A percentile compares a stretch with the other conserved stretches of the same genome.
These are phyloP conservation scores for Liparis tanakae DNA, from an alignment of 2,797 vertebrate genomes.

Conservation along the genomic window DNA sequence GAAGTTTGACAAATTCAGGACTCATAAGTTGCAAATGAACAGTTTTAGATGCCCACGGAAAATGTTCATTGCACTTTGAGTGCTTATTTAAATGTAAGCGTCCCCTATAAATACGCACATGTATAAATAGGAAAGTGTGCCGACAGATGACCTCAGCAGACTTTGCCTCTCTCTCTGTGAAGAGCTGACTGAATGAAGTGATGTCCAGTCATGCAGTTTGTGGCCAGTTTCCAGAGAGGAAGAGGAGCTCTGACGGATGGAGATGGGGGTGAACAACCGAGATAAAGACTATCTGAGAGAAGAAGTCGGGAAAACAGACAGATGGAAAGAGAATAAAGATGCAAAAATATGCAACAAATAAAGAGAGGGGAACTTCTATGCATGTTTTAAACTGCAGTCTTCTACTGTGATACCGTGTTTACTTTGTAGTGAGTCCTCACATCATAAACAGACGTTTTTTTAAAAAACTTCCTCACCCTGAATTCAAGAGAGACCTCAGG, in stretches of 20 bases:
- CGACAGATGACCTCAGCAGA: conserved; percentile 21
- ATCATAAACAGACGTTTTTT: not conserved
- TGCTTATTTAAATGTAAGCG: not conserved
- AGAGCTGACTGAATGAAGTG: conserved; percentile 21
- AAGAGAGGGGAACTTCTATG: not conserved
- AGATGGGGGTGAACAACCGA: conserved; percentile 7
- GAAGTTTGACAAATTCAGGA: not conserved
- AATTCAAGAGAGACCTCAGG: conserved; percentile 10
- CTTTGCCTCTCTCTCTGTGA: conserved; percentile 5
- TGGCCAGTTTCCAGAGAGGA: conserved; percentile 17
- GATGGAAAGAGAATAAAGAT: conserved; percentile 5
- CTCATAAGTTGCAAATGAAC: not conserved
- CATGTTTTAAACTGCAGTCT: not conserved
- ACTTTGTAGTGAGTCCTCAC: not conserved
- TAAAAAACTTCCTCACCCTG: conserved; percentile 5
- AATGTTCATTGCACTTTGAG: not conserved
- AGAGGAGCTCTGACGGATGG: conserved; percentile 34
- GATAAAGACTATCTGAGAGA: conserved; percentile 22
- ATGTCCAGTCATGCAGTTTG: conserved; percentile 16
- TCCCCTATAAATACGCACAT: not conserved
- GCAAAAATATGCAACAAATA: not conserved
- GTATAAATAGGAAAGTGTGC: conserved; percentile 10
- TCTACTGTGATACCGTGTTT: conserved; percentile 15
- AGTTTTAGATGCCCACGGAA: not conserved
- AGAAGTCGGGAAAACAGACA: not conserved